Percentiles rank a stretch among this genome's conserved stretches.
These are phyloP conservation scores for Seira musarum DNA, from an alignment of 2,888 invertebrate genomes.

Conservation along the genomic window DNA sequence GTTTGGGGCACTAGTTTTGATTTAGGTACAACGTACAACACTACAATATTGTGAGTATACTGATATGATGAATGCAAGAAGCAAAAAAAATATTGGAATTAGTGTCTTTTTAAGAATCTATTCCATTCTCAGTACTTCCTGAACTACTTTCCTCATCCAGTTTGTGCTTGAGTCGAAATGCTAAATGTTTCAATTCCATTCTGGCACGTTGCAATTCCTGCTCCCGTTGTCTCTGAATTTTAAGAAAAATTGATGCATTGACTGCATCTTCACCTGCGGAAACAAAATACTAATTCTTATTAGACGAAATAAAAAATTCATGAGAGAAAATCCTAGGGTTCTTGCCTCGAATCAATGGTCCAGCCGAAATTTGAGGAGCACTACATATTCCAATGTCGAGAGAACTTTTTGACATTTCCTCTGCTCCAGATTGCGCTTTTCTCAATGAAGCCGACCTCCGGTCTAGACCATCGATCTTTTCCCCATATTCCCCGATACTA, in stretches of 20 bases:
- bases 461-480: conserved; percentile 39
- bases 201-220: conserved; percentile 49
- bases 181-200: conserved; percentile 49
- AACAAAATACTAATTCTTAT: neutral
- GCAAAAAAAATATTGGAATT: too few relatives aligned
- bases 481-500: conserved; percentile 43
- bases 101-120: too few relatives aligned
- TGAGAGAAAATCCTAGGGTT: neutral
- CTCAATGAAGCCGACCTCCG: conserved; percentile 20
- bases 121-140: neutral
- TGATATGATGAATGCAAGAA: too few relatives aligned
- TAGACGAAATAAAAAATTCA: neutral
- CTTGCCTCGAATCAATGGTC: neutral
- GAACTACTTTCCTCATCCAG: conserved; percentile 35
- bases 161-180: conserved; percentile 51
- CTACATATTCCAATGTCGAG: neutral
- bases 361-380: neutral
- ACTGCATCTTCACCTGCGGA: conserved; percentile 30
- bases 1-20: too few relatives aligned
- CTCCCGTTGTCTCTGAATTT: conserved; percentile 52
- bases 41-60: too few relatives aligned
- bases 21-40: too few relatives aligned
- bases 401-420: neutral
- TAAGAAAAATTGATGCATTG: conserved; percentile 46
- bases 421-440: conserved; percentile 6